These are phyloP conservation scores for Thomomys bottae DNA, from an alignment of 2,113 vertebrate genomes.

Conservation along the genomic window DNA sequence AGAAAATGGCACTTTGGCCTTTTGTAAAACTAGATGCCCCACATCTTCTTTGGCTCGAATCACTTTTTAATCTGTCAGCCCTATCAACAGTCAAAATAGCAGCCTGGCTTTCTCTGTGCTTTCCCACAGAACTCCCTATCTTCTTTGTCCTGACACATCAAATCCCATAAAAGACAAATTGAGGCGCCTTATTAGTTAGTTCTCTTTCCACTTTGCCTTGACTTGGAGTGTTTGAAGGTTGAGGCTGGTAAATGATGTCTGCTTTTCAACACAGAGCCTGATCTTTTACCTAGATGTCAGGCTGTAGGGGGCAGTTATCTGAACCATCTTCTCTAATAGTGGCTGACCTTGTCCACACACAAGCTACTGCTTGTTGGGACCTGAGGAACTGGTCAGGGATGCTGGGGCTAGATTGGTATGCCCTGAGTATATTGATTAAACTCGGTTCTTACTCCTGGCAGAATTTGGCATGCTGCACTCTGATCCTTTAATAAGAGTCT, in stretches of 20 bases:
- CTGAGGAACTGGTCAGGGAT: not conserved
- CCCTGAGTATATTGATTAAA: not conserved
- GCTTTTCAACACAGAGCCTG: not conserved
- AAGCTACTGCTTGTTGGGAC: not conserved
- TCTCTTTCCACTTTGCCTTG: slow-evolving; percentile 15
- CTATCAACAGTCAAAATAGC: not conserved
- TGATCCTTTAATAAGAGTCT: slow-evolving; percentile 17
- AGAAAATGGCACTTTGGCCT: not conserved
- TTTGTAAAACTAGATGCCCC: slow-evolving; percentile 15
- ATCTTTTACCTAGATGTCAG: not conserved
- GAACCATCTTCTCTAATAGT: not conserved
- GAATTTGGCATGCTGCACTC: not conserved
- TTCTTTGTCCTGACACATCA: slow-evolving; percentile 26
- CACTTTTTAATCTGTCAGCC: slow-evolving; percentile 35
- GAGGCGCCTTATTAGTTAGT: slow-evolving; percentile 55
- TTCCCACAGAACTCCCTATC: not conserved
- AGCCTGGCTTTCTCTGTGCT: not conserved
- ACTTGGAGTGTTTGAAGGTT: slow-evolving; percentile 31
- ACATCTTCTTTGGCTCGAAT: not conserved
- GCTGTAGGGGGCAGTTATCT: not conserved
- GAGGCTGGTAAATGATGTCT: slow-evolving; percentile 27
- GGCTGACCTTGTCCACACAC: not conserved
- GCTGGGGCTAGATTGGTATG: too few species aligned
- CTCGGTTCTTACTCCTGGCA: not conserved
- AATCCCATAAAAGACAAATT: slow-evolving; percentile 29